Conservation (phyloP, 1,140 invertebrate species). For the Orchestia grillus region DNA sequence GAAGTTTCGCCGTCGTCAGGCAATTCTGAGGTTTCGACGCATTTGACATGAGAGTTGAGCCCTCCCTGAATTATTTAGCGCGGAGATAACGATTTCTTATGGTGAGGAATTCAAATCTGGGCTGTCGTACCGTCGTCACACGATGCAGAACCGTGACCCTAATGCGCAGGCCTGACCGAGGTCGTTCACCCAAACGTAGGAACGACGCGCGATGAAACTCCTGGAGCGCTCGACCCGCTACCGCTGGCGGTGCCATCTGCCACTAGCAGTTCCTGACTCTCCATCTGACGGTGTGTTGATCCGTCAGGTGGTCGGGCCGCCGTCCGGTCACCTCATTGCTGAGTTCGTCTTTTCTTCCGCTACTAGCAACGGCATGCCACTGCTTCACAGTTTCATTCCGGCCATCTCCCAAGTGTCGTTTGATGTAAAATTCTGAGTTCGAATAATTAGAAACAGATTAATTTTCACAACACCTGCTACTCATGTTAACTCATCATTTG, state of each 20-base stretch:
- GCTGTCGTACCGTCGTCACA: not conserved
- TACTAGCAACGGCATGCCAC: not conserved
- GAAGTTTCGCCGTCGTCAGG: not conserved
- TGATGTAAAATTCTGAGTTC: not conserved
- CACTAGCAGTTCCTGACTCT: slow-evolving; percentile 49
- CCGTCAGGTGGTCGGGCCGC: slow-evolving; percentile 20
- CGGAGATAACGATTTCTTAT: not conserved
- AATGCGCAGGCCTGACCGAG: not conserved
- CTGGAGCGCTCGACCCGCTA: slow-evolving; percentile 21
- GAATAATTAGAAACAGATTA: not conserved
- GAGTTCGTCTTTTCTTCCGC: slow-evolving; percentile 25
- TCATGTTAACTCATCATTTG: not conserved
- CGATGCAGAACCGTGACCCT: slow-evolving; percentile 42
- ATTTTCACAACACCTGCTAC: not conserved
- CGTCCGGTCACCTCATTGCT: slow-evolving; percentile 40
- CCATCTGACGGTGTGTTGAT: slow-evolving; percentile 51
- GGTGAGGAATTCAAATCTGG: not conserved
- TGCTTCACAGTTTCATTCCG: not conserved
- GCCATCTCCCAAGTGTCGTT: not conserved
- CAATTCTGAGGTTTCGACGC: not conserved
- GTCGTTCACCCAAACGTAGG: slow-evolving; percentile 20
- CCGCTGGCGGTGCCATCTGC: slow-evolving; percentile 43
- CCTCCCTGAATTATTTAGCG: not conserved
- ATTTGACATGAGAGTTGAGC: not conserved
- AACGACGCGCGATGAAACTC: slow-evolving; percentile 2